phyloP scores from a whole-genome alignment of 2,113 vertebrate species.

The Camelus dromedarius region DNA sequence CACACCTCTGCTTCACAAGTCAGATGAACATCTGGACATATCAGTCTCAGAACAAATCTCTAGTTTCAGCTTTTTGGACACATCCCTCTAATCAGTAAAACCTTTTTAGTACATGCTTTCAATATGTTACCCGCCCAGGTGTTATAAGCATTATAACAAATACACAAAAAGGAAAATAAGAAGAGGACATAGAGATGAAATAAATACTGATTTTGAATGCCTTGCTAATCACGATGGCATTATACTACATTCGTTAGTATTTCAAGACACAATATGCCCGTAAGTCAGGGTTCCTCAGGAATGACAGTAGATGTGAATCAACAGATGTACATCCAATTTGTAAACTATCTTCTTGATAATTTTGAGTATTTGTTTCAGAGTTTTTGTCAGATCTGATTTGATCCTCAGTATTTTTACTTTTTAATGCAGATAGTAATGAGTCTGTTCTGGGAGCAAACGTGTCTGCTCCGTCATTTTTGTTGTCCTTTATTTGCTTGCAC shows the following conservation, averaged over 20 bases:
- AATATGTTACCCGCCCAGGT: background rate
- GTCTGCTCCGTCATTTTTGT: background rate
- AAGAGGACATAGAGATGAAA: background rate
- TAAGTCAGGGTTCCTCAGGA: background rate
- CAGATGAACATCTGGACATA: background rate
- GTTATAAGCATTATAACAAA: background rate
- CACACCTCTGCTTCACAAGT: background rate
- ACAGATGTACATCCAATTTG: background rate
- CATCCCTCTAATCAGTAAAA: background rate
- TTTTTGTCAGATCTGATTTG: constrained; percentile 20
- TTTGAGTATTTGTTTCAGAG: background rate
- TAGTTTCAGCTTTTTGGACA: background rate
- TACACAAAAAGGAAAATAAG: background rate
- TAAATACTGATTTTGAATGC: background rate
- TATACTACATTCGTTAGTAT: background rate
- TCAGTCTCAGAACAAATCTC: background rate
- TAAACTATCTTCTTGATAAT: background rate
- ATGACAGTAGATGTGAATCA: background rate
- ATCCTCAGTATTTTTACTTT: background rate
- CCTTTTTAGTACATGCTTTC: background rate
- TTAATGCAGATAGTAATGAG: background rate
- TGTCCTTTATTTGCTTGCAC: background rate
- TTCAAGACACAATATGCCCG: background rate
- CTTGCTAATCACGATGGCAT: background rate
- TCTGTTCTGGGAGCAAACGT: background rate